These are phyloP conservation scores for Listronotus bonariensis DNA, from an alignment of 1,140 invertebrate genomes.

Conservation along the genomic window DNA sequence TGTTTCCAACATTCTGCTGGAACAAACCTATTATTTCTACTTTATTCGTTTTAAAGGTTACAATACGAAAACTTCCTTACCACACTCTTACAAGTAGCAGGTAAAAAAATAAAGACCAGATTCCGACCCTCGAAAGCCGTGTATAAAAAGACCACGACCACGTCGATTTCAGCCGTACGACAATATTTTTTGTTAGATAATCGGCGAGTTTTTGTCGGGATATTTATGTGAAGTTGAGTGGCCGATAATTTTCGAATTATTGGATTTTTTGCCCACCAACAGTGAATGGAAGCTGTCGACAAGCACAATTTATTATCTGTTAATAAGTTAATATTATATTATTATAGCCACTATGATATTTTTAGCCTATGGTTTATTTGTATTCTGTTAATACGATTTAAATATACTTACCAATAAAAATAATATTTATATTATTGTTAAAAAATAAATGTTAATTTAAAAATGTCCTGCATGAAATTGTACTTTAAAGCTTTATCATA, in stretches of 20 bases:
- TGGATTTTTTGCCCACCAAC: conserved; percentile 6
- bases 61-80: conserved; percentile 10
- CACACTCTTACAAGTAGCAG: neutral
- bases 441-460: no score
- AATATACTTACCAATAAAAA: no score
- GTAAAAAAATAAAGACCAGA: conserved; percentile 10
- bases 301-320: neutral
- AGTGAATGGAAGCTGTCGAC: neutral
- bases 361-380: no score
- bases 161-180: conserved; percentile 12
- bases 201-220: conserved; percentile 9
- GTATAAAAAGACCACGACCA: conserved; percentile 4
- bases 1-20: no score
- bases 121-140: conserved; percentile 10
- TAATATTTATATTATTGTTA: no score
- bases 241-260: conserved; percentile 1
- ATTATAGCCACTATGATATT: no score
- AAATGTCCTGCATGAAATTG: no score
- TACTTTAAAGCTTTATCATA: no score
- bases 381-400: no score
- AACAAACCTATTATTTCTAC: no score
- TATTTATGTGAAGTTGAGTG: conserved; percentile 22
- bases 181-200: conserved; percentile 21
- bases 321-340: neutral
- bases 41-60: neutral